Base-by-base conservation (phyloP, 2,888 invertebrate genomes). In the Aphodius sticticus region DNA sequence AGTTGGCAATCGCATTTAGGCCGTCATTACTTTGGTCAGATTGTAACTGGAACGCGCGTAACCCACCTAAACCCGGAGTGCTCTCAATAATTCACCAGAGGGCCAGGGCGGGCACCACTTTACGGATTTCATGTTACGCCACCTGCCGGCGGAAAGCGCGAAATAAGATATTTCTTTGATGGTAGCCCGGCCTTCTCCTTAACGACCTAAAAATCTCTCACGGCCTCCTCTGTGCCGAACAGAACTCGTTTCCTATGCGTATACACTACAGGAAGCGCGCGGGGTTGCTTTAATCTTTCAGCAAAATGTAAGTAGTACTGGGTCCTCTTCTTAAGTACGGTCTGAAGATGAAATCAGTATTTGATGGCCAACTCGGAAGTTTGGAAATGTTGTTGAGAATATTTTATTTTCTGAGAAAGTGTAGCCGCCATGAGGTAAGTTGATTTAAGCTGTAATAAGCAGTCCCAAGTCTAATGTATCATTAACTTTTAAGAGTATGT, bases 131-230 rank as follows among this genome's bases (percentile, higher is more conserved):
- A 12, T 53, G 53, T 53, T 53, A 53, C 53, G 53, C 53, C 53
- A 53, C 53, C 53, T 53, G 53, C 53, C 53, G 53, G 53, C 53
- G 53, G 53, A 53, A 53, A 53, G 53, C 53, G 53, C 53, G 53
- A 53, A 53, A 7, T 53, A 53, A 12, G 53, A 53, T 53, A 53
- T 53, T 53, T 53, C 53, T 53, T 53, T 53, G 53, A 53, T 53
- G 53, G 53, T 12, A 7, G 12, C 53, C 53, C 53, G 12, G 12
- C 53, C 53, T 53, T 53, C 53, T 53, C 53, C 53, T 53, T 53
- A 53, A 53, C 53, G 53, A 53, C 53, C 53, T 12, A 53, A 53
- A 53, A 53, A 53, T 53, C 53, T 53, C 53, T 53, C 53, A 12
- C 53, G 53, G 53, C 53, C 53, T 53, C 53, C 53, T 53, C 53